A percentile compares a stretch with the other conserved stretches of the same genome.
phyloP scores from a whole-genome alignment of 2,113 vertebrate genomes.

The Willisornis vidua region DNA sequence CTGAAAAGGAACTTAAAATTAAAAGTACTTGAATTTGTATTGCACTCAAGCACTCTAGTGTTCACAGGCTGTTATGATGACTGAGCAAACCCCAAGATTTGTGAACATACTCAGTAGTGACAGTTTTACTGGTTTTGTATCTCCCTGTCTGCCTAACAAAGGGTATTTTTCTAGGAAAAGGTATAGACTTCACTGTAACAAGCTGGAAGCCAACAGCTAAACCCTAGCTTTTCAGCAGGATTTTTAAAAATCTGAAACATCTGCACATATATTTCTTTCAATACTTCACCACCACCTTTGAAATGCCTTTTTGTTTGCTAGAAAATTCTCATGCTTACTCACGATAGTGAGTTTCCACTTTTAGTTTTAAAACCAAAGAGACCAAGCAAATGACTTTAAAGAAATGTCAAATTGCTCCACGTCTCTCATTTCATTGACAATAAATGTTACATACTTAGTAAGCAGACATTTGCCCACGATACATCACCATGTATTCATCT shows the following conservation, averaged over 20 bases:
- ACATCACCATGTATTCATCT: not conserved
- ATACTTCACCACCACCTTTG: not conserved
- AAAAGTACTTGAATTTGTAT: not conserved
- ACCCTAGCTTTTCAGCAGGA: not conserved
- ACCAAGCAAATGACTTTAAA: not conserved
- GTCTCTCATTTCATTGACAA: not conserved
- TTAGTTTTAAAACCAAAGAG: not conserved
- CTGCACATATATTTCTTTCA: not conserved
- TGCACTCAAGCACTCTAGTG: not conserved
- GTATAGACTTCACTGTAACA: not conserved
- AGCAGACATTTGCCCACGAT: not conserved
- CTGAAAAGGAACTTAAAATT: not conserved
- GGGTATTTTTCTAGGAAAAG: not conserved
- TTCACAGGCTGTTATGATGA: not conserved
- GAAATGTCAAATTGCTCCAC: not conserved
- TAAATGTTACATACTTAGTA: not conserved
- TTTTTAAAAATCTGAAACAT: not conserved
- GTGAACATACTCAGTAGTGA: not conserved
- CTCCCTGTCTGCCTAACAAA: not conserved
- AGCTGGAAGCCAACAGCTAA: not conserved
- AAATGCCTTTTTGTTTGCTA: not conserved
- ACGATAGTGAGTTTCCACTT: not conserved
- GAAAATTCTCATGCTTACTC: not conserved
- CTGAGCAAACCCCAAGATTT: not conserved
- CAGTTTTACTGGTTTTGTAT: not conserved